Conservation (phyloP, 2,797 vertebrate genomes). For the Ibycter americanus region DNA sequence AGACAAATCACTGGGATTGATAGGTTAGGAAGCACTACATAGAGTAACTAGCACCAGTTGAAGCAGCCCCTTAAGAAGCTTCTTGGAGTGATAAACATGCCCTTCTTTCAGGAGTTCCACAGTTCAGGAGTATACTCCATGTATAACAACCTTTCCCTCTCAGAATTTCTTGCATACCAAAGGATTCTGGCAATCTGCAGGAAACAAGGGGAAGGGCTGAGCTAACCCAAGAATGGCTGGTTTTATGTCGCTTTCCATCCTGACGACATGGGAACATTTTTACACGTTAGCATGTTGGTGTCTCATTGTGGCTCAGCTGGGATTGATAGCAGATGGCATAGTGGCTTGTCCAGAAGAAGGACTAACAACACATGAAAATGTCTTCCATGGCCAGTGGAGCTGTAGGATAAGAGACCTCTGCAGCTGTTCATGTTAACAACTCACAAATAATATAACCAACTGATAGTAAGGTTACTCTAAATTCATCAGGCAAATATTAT, state of each 20-base stretch:
- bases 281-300: neutral
- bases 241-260: neutral
- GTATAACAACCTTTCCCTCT: neutral
- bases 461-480: neutral
- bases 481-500: slow-evolving; percentile 24
- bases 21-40: neutral
- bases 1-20: neutral
- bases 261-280: neutral
- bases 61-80: neutral
- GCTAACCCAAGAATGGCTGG: neutral
- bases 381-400: neutral
- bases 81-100: neutral
- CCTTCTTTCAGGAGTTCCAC: neutral
- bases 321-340: neutral
- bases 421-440: neutral
- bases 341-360: neutral
- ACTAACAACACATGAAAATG: neutral
- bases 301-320: neutral
- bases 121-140: neutral
- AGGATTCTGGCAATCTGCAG: neutral
- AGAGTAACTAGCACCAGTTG: neutral
- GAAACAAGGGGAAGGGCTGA: neutral
- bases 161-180: neutral
- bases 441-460: neutral
- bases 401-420: neutral